Percentiles rank a stretch among this genome's conserved stretches.
Conservation (phyloP, 2,113 vertebrate species). For the Laticauda colubrina region DNA sequence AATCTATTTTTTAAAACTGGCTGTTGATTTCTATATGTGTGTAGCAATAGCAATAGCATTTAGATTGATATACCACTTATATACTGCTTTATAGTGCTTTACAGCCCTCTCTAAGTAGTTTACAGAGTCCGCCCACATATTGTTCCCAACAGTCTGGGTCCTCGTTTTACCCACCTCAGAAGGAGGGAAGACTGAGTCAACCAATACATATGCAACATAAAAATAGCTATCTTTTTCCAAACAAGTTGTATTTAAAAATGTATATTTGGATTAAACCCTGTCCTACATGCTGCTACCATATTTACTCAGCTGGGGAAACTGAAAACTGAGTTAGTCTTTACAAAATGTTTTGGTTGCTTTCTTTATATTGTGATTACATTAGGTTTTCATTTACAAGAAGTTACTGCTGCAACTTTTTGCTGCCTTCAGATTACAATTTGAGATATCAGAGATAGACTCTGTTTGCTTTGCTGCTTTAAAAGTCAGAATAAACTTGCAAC, state of each 20-base stretch:
- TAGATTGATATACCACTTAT: no score
- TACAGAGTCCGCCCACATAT: no score
- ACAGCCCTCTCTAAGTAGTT: no score
- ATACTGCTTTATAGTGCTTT: no score
- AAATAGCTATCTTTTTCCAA: neutral
- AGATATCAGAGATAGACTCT: neutral
- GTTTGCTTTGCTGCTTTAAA: constrained; percentile 24
- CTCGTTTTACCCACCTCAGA: no score
- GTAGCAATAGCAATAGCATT: neutral
- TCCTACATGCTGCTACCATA: neutral
- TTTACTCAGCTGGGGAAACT: neutral
- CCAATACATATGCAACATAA: neutral
- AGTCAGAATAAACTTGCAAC: constrained; percentile 7
- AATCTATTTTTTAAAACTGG: neutral
- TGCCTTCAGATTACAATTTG: neutral
- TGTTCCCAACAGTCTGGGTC: no score
- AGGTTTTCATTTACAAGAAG: constrained; percentile 36
- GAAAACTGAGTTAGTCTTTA: constrained; percentile 7
- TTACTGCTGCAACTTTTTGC: constrained; percentile 37
- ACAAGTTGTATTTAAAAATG: neutral
- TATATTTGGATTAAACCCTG: neutral
- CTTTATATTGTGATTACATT: neutral
- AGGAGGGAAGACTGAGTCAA: no score
- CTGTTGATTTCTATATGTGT: neutral
- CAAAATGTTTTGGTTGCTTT: neutral